phyloP scores from a whole-genome alignment of 2,113 vertebrate species.

The Tachycineta bicolor region DNA sequence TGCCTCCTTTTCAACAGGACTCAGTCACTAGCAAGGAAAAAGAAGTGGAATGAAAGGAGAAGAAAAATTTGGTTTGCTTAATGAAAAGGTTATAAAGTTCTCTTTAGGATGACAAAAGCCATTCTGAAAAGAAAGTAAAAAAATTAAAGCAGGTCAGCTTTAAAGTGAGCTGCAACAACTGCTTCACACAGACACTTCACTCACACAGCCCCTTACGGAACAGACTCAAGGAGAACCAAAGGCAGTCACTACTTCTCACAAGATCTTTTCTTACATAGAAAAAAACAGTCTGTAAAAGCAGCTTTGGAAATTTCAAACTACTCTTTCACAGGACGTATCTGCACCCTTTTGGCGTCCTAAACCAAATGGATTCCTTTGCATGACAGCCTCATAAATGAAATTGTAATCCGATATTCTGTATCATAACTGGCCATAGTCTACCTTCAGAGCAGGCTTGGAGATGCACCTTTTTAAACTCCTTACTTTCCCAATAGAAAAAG shows the following conservation, averaged over 20 bases:
- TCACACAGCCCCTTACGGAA: rapidly evolving
- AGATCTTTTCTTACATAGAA: neutral
- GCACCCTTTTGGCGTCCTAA: neutral
- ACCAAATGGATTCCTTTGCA: neutral
- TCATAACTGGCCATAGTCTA: neutral
- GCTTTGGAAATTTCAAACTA: neutral
- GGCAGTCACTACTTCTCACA: neutral
- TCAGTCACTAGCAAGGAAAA: neutral
- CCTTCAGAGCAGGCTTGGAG: neutral
- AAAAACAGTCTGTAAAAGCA: neutral
- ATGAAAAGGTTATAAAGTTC: neutral
- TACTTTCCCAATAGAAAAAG: neutral
- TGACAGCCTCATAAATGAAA: neutral
- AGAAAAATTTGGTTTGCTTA: neutral
- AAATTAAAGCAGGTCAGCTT: neutral
- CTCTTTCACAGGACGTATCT: neutral
- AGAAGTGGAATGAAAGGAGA: neutral
- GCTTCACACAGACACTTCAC: neutral
- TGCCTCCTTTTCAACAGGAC: neutral
- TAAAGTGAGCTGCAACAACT: neutral
- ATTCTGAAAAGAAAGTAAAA: neutral
- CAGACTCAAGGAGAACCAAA: neutral
- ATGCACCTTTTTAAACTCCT: neutral
- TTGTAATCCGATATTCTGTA: neutral
- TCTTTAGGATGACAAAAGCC: neutral